Percentiles rank a stretch among this genome's conserved stretches.
phyloP scores from a whole-genome alignment of 2,113 vertebrate genomes.

The Epinephelus lanceolatus region DNA sequence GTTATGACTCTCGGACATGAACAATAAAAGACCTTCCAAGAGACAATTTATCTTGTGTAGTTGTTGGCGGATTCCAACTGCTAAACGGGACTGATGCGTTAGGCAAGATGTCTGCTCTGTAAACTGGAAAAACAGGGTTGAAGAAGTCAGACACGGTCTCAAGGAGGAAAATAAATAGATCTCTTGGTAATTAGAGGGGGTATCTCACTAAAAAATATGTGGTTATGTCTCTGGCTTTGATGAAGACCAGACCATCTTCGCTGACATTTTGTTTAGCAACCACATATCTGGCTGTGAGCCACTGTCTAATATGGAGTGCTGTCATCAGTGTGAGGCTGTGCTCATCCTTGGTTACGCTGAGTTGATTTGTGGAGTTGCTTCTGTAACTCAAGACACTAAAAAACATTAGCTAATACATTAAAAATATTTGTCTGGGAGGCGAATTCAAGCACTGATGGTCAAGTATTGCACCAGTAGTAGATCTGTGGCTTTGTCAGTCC shows the following conservation, averaged over 20 bases:
- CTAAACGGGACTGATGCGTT: conserved; percentile 30
- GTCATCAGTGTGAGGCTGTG: conserved; percentile 60
- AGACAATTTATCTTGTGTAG: conserved; percentile 32
- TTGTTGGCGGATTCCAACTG: conserved; percentile 20
- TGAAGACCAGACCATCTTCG: conserved; percentile 69
- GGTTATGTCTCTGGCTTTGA: conserved; percentile 67
- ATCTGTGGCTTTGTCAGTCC: conserved; percentile 57
- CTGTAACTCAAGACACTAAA: conserved; percentile 61
- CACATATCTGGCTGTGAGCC: conserved; percentile 73
- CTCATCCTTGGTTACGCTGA: conserved; percentile 57
- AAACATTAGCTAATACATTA: conserved; percentile 64
- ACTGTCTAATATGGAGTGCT: conserved; percentile 72
- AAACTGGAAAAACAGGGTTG: conserved; percentile 61
- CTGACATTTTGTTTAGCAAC: conserved; percentile 80
- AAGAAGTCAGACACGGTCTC: conserved; percentile 51
- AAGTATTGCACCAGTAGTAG: conserved; percentile 46
- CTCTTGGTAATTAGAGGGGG: conserved; percentile 66
- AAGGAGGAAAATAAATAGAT: conserved; percentile 46
- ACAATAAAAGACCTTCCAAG: conserved; percentile 9
- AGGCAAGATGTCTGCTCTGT: conserved; percentile 52
- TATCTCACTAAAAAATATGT: conserved; percentile 67
- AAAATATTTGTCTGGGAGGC: conserved; percentile 55
- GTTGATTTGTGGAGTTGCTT: conserved; percentile 62
- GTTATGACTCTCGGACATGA: conserved; percentile 1
- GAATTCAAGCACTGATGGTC: conserved; percentile 14